A percentile compares a stretch with the other conserved stretches of the same genome.
phyloP scores from a whole-genome alignment of 2,113 vertebrate species.

The Peromyscus polionotus region DNA sequence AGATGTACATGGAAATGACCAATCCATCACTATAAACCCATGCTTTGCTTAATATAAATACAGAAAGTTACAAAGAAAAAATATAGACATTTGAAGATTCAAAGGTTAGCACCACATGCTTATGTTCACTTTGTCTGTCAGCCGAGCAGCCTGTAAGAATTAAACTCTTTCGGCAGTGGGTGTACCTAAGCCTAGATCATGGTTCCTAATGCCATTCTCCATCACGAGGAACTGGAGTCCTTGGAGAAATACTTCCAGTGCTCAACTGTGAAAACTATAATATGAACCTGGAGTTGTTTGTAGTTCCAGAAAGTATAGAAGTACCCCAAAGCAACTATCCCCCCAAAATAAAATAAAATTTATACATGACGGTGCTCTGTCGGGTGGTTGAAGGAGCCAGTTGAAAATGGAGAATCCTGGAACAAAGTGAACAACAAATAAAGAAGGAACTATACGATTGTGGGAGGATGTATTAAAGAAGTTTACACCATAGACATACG shows the following conservation, averaged over 20 bases:
- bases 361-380: background rate
- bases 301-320: background rate
- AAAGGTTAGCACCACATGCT: background rate
- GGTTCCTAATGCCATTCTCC: background rate
- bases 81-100: background rate
- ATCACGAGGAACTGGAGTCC: background rate
- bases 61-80: background rate
- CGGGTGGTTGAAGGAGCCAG: background rate
- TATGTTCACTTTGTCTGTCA: background rate
- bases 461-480: background rate
- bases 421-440: background rate
- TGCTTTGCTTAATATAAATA: background rate
- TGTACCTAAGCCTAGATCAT: background rate
- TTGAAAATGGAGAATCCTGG: background rate
- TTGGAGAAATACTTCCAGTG: slow-evolving; percentile 6
- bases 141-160: background rate
- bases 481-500: background rate
- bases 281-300: background rate
- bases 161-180: background rate
- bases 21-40: background rate
- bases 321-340: background rate
- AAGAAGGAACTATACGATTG: background rate
- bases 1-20: background rate
- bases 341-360: background rate
- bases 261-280: background rate